A percentile compares a stretch with the other conserved stretches of the same genome.
These are phyloP conservation scores for Thelaira solivaga DNA, from an alignment of 2,888 invertebrate genomes.

Conservation along the genomic window DNA sequence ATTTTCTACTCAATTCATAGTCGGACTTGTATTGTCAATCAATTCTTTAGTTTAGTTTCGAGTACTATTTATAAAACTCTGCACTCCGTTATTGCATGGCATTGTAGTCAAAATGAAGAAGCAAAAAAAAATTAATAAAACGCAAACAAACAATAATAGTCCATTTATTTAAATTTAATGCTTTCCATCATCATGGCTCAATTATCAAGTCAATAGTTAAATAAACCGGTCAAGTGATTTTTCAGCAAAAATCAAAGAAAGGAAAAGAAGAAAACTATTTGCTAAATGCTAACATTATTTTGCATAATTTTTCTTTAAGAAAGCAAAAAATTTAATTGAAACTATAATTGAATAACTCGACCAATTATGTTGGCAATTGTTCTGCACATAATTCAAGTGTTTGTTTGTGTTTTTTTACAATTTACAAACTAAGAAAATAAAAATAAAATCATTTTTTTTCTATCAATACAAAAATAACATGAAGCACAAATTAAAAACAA, in stretches of 20 bases:
- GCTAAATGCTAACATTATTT: slow-evolving; percentile 7
- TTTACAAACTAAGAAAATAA: not conserved
- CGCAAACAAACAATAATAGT: slow-evolving; percentile 36
- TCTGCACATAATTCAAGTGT: slow-evolving; percentile 5
- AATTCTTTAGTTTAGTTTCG: slow-evolving; percentile 46
- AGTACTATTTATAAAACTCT: not conserved
- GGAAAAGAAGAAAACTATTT: slow-evolving; percentile 14
- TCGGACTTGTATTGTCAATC: slow-evolving; percentile 52
- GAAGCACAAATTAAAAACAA: not conserved
- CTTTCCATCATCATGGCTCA: slow-evolving; percentile 53
- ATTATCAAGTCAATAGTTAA: slow-evolving; percentile 50
- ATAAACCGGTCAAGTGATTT: slow-evolving; percentile 53
- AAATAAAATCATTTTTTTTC: not conserved
- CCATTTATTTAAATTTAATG: slow-evolving; percentile 54
- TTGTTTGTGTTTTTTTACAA: not conserved
- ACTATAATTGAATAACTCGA: slow-evolving; percentile 38
- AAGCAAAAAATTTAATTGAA: slow-evolving; percentile 39
- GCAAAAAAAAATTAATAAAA: not conserved
- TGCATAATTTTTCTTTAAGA: slow-evolving; percentile 27
- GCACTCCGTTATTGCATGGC: not conserved
- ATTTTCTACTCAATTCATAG: too few species aligned
- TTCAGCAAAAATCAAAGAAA: slow-evolving; percentile 9
- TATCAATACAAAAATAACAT: not conserved
- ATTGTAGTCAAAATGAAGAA: not conserved
- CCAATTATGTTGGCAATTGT: slow-evolving; percentile 31